A percentile compares a stretch with the other conserved stretches of the same genome.
phyloP scores from a whole-genome alignment of 1,140 invertebrate species.

The Colletes gigas region DNA sequence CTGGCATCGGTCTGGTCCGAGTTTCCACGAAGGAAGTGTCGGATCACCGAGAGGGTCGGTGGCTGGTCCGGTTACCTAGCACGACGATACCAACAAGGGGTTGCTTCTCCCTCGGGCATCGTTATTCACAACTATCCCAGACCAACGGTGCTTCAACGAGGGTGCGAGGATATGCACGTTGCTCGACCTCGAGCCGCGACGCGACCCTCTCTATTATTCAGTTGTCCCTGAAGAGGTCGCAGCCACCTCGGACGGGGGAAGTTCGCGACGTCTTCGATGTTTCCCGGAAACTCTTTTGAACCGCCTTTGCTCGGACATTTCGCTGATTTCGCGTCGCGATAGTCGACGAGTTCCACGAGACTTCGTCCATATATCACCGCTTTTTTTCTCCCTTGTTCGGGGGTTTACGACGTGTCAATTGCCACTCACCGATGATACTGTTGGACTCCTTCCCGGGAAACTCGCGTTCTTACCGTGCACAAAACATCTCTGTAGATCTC shows the following conservation, averaged over 20 bases:
- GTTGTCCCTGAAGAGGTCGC: constrained; percentile 42
- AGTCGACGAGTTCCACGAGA: neutral
- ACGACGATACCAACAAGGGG: constrained; percentile 51
- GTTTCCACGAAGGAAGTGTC: neutral
- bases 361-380: too few relatives aligned
- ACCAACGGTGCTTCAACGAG: constrained; percentile 57
- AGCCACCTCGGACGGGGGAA: constrained; percentile 1
- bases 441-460: too few relatives aligned
- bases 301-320: neutral
- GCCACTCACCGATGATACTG: too few relatives aligned
- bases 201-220: constrained; percentile 71
- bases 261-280: constrained; percentile 23
- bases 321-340: constrained; percentile 1
- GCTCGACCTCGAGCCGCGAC: constrained; percentile 53
- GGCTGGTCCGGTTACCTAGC: constrained; percentile 43
- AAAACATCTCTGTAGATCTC: too few relatives aligned
- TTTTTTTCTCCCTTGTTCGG: too few relatives aligned
- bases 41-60: constrained; percentile 34
- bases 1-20: constrained; percentile 4
- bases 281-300: constrained; percentile 5
- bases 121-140: constrained; percentile 75
- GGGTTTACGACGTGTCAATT: too few relatives aligned
- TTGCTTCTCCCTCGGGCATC: constrained; percentile 70
- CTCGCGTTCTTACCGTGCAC: too few relatives aligned
- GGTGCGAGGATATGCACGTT: constrained; percentile 55